A percentile compares a stretch with the other conserved stretches of the same genome.
Conservation (phyloP, 2,113 vertebrate species). For the Trinectes maculatus region DNA sequence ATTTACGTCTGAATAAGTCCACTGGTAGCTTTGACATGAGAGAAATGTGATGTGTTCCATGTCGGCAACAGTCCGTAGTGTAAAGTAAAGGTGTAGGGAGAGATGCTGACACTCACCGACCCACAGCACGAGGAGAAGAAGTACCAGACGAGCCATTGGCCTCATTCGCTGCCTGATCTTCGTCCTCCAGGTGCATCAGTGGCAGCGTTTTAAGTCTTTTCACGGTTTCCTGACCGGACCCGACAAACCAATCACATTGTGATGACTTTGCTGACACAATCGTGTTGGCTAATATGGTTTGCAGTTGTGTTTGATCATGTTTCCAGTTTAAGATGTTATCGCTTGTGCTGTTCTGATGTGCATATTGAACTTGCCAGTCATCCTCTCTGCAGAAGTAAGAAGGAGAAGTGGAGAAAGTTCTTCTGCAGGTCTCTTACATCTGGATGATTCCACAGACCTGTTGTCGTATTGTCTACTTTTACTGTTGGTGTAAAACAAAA, state of each 20-base stretch:
- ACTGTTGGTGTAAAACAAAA: no score
- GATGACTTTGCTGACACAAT: not conserved
- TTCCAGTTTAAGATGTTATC: no score
- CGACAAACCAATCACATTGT: not conserved
- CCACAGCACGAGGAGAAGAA: constrained; percentile 17
- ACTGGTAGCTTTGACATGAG: not conserved
- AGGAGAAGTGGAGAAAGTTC: no score
- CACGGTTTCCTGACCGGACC: no score
- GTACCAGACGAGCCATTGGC: not conserved
- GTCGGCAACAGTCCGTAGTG: not conserved
- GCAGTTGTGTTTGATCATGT: no score
- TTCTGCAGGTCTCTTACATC: no score
- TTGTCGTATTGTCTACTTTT: no score
- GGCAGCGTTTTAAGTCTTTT: not conserved
- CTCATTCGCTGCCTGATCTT: not conserved
- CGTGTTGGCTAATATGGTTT: not conserved
- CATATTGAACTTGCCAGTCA: no score
- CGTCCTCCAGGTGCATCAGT: not conserved
- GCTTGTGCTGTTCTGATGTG: no score
- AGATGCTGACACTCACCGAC: not conserved
- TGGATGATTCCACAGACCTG: no score
- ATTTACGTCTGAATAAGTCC: not conserved
- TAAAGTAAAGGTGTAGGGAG: not conserved
- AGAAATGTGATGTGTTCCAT: not conserved
- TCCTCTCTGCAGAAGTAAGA: no score